Evolutionary conservation across 2,888 invertebrate species (phyloP), one percentile per base, ranked within the genome.

Genomic region (Myathropa florea): DNA sequence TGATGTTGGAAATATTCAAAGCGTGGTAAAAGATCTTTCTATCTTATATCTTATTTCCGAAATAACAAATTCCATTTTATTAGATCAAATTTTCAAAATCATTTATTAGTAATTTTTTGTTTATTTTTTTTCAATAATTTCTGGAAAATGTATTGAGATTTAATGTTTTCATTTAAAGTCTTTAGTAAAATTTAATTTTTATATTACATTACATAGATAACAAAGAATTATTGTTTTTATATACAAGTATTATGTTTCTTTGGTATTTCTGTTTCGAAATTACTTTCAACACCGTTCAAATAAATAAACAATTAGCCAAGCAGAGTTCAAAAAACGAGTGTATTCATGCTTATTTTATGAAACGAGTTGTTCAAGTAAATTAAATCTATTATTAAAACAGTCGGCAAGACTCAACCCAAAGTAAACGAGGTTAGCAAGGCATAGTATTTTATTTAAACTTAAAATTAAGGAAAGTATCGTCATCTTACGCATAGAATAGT

Each of bases 71-170:
- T n/a, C 12, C 0, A 12, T 14, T 57, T 39, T 33, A 46, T 71
- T 76, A 72, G 84, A 85, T 68, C 77, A 81, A 85, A 85, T 81
- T 72, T 81, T 68, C 57, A 81, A 73, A 77, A 70, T 36, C 26
- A 72, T 71, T 81, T 59, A 76, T 79, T 59, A 72, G 80, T 84
- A 24, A 21, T 26, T 2, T 18, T 46, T 18, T 46, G 3, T 6
- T n/a, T n/a, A n/a, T 46, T 57, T 57, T 39, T 30, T 63, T 68
- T 60, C 46, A 53, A 55, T 70, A 60, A 39, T 65, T 64, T 64
- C 18, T 33, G 33, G 18, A 72, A 63, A 46, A 67, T 55, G 12
- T 76, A 30, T 77, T 76, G 67, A 82, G 63, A 59, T 59, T 70
- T 46, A 46, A 65, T 68, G 28, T 64, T 72, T 73, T 30, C 7